Conservation (phyloP, 2,888 invertebrate genomes). For the Lasioglossum malachurum region DNA sequence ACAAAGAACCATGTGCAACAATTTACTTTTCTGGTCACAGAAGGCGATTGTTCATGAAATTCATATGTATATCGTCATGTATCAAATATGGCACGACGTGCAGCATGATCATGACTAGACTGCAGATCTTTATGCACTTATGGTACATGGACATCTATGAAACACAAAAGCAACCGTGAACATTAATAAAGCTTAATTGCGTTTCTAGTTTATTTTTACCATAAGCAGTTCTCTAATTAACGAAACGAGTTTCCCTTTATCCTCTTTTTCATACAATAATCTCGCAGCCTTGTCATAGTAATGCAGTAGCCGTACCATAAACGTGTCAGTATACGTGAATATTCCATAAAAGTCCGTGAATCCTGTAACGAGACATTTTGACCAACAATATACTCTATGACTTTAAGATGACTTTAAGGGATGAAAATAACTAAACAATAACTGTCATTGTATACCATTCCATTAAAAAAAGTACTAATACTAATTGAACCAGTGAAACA, state of each 20-base stretch:
- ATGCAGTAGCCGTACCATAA: background rate
- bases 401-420: too few relatives aligned
- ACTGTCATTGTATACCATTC: too few relatives aligned
- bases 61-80: background rate
- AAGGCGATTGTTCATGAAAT: background rate
- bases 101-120: background rate
- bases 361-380: background rate
- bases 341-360: background rate
- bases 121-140: background rate
- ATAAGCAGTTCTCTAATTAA: background rate
- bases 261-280: background rate
- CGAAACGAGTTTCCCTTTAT: background rate
- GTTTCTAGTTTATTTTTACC: background rate
- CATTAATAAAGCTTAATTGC: background rate
- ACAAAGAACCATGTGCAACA: background rate
- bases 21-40: background rate
- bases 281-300: background rate
- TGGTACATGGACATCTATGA: background rate
- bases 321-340: background rate
- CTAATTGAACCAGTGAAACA: too few relatives aligned
- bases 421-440: too few relatives aligned
- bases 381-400: too few relatives aligned
- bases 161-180: background rate
- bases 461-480: too few relatives aligned
- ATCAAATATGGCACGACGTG: conserved; percentile 4